Conservation (phyloP, 2,888 invertebrate genomes). For the Druceiella hillmani region DNA sequence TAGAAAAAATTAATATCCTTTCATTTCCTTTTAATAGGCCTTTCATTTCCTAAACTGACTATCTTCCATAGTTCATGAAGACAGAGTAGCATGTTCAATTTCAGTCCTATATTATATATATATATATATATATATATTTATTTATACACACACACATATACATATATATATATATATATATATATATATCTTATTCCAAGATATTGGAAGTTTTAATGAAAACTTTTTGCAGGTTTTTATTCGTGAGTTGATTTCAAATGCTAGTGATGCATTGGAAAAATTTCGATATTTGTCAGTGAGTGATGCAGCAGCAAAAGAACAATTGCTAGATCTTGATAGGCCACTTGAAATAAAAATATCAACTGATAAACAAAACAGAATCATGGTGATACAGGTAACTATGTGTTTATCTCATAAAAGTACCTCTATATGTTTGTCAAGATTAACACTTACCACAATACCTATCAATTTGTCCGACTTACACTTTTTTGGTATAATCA, state of each 20-base stretch:
- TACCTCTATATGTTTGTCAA: neutral
- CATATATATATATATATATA: no score
- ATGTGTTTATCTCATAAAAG: neutral
- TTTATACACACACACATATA: no score
- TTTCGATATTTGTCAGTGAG: slow-evolving; percentile 72
- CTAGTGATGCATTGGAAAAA: slow-evolving; percentile 96
- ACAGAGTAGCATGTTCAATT: no score
- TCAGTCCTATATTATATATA: slow-evolving; percentile 5
- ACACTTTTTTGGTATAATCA: no score
- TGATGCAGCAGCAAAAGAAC: slow-evolving; percentile 44
- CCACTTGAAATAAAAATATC: slow-evolving; percentile 81
- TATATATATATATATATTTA: slow-evolving; percentile 3
- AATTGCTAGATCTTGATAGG: slow-evolving; percentile 55
- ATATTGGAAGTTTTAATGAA: neutral
- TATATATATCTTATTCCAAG: neutral
- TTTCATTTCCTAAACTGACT: no score
- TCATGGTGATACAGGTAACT: slow-evolving; percentile 76
- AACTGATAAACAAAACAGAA: slow-evolving; percentile 82
- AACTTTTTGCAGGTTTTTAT: slow-evolving; percentile 72
- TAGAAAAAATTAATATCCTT: no score
- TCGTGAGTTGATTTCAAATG: slow-evolving; percentile 92
- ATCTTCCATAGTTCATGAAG: no score
- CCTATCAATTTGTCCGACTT: no score
- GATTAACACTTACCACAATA: neutral
- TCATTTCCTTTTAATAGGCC: no score